Base-by-base conservation (phyloP, 2,797 vertebrate genomes). In the Fistularia tabacaria region DNA sequence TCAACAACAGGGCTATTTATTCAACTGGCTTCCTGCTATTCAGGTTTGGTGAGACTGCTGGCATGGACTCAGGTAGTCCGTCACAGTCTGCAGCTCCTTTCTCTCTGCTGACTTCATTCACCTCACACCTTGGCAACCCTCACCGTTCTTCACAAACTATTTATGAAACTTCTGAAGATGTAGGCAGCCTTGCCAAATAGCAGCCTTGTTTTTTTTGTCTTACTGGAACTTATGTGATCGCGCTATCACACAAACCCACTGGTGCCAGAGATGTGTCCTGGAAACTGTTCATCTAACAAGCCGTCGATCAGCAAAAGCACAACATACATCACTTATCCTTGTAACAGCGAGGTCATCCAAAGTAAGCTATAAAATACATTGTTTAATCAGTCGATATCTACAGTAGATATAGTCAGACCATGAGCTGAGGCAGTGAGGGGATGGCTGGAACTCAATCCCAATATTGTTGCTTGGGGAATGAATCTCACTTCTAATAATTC, bases 11-110 rank as follows among this genome's bases (percentile, higher is more conserved):
- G 51, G 40, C 15, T 80, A 57, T 81, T 81, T 79, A 67, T 71
- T 60, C 1, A 46, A 1, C 49, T 9, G 51, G 59, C 69, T 85
- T 87, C 83, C 85, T 80, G 74, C 64, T 49, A 81, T 85, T 84
- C 67, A 79, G 41, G 39, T 40, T 25, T 56, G 0, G 38, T 13
- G 44, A 7, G 37, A 51, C 52, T 57, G 38, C 59, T 66, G 42
- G 50, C 51, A 48, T 54, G 66, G 59, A 66, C 10, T 10, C 63
- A 74, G 66, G 74, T 64, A 50, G 57, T 85, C 59, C 50, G 67
- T 83, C 79, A 80, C 7, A 3, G 11, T n/a, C 36, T 69, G 74
- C 72, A 66, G 64, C 54, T 69, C 65, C 41, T 11, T 66, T 46
- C 59, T 76, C 65, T 15, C 25, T 25, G 0, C 46, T 46, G 36